Evolutionary conservation across 1,140 invertebrate species (phyloP).

Genomic region (Drosophila triauraria): DNA sequence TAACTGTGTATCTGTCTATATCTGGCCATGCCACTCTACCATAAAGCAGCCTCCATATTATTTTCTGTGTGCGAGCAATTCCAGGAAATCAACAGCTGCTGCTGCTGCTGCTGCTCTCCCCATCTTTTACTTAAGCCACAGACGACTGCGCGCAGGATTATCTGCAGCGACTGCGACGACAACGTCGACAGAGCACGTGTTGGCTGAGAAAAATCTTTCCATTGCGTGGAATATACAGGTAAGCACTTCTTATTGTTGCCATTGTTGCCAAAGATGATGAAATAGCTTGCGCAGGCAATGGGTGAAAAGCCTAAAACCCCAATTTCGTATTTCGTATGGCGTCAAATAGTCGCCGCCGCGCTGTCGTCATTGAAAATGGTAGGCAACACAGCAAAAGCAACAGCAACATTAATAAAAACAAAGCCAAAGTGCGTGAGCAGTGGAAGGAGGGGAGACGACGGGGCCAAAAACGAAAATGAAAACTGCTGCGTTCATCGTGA

Average conservation of each 20-base stretch:
- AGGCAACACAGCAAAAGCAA: conserved; percentile 2
- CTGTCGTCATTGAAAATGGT: conserved; percentile 46
- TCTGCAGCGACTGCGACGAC: not conserved
- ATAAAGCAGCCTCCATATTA: not conserved
- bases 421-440: conserved; percentile 23
- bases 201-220: conserved; percentile 35
- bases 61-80: conserved; percentile 24
- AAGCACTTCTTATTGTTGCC: not conserved
- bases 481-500: conserved; percentile 72
- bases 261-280: conserved; percentile 52
- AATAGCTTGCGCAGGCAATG: conserved; percentile 44
- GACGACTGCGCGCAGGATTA: conserved; percentile 34
- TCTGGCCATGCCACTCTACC: not conserved
- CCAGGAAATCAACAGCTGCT: conserved; percentile 42
- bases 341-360: conserved; percentile 42
- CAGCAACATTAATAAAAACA: conserved; percentile 14
- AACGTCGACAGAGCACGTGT: conserved; percentile 26
- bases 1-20: conserved; percentile 2
- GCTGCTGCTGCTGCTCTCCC: not conserved
- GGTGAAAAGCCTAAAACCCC: conserved; percentile 47
- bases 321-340: conserved; percentile 34
- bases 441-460: conserved; percentile 4
- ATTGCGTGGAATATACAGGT: conserved; percentile 24
- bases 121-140: not conserved
- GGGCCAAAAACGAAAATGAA: conserved; percentile 61